Evolutionary conservation across 2,888 invertebrate species (phyloP), one percentile per base, ranked within the genome.

Genomic region (Philereme transversata): DNA sequence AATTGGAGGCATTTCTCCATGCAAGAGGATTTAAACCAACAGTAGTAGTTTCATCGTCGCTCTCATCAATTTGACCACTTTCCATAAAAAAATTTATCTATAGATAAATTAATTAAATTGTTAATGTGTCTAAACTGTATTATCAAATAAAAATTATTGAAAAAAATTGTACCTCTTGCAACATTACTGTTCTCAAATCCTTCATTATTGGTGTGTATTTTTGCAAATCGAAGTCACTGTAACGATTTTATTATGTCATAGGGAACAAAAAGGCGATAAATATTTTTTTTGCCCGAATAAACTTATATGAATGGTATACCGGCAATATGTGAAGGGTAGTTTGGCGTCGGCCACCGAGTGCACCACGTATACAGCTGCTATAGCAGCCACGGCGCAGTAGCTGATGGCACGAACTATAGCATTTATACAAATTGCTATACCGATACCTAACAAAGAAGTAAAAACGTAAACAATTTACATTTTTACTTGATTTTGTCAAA

Each of bases 401-500:
- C 69, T 73, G 33, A 90, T 87, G 5, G 90, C 90, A 5, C 90
- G 84, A 38, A 90, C 71, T 73, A 91, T 73, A 4, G 89, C 83
- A 63, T 86, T 86, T 59, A 90, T 82, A 69, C 89, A 87, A 72
- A 91, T 88, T 48, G 89, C 88, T 66, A 91, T 77, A 11, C 91
- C 91, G 57, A 91, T 86, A 64, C 91, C 91, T 91, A 38, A 6
- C 36, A 5, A 38, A 38, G 7, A 38, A 38, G 4, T 38, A 38
- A 38, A 36, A 38, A 38, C 7, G 36, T 5, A 36, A 36, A 36
- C 36, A 7, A 36, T 4, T 3, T 36, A 22, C 3, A 22, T 2
- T 22, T 22, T 22, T 22, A 22, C 22, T 22, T 22, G 3, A 22
- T 22, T 22, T 22, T 22, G 22, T 22, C 22, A 22, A 22, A 22